Evolutionary conservation across 2,888 invertebrate species (phyloP), one percentile per base, ranked within the genome.

Genomic region (Drosophila demipolita): DNA sequence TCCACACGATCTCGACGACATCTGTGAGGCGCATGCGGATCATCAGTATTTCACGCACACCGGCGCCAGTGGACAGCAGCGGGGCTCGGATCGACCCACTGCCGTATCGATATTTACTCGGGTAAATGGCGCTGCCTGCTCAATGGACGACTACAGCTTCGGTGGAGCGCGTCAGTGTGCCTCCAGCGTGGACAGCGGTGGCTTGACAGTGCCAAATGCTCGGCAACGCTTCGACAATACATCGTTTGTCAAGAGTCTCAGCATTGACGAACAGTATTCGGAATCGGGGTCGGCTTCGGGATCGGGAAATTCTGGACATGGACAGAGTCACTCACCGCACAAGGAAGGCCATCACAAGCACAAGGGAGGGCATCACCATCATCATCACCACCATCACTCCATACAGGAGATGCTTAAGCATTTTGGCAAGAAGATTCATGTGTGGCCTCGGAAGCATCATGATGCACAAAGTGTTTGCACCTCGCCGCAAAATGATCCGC

Each of bases 371-470:
- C 75, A 76, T 6, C 80, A 90, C 17, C 71, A 80, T 29, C 69
- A 81, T 17, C 71, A 92, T 11, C 73, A 95, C 82, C 95, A 95
- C 88, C 95, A 95, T 89, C 95, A 96, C 92, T 95, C 96, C 33
- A 96, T 97, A 85, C 96, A 96, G 88, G 97, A 97, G 88, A 93
- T 97, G 92, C 95, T 97, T 59, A 94, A 96, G 80, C 95, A 96
- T 85, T 96, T 97, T 81, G 95, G 96, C 32, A 96, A 96, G 90
- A 96, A 96, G 91, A 94, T 97, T 58, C 95, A 96, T 32, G 94
- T 96, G 82, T 96, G 96, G 95, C 94, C 96, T 53, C 95, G 95
- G 50, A 95, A 95, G 73, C 95, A 95, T 73, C 94, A 94, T 60
- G 93, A 93, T 62, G 82, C 93, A 35, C 89, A 89, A 26, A 94